Conservation (phyloP, 2,113 vertebrate genomes). For the Cavia aperea region DNA sequence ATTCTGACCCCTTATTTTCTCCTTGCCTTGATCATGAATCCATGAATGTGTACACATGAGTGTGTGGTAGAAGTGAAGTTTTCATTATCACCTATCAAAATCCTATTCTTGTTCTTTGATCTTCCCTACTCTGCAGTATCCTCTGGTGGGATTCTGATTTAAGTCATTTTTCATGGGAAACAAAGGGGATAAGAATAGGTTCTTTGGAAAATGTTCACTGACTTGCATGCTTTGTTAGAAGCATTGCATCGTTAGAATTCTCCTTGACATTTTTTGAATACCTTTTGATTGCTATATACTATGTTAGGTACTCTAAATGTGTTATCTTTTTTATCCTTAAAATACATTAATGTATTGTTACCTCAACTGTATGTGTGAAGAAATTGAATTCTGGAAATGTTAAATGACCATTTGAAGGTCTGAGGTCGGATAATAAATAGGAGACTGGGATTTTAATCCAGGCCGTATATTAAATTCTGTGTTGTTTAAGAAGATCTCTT, state of each 20-base stretch:
- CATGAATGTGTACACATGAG: neutral
- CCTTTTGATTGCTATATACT: neutral
- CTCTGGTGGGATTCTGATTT: neutral
- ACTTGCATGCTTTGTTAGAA: neutral
- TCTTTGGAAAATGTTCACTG: neutral
- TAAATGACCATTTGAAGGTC: neutral
- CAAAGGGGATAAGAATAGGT: neutral
- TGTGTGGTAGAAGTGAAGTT: neutral
- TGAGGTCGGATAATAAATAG: neutral
- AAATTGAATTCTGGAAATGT: conserved; percentile 31
- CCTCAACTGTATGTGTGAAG: conserved; percentile 14
- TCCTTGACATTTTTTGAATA: neutral
- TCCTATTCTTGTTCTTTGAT: neutral
- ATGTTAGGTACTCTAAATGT: neutral
- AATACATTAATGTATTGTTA: conserved; percentile 6
- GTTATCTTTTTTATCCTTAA: neutral
- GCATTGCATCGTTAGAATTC: neutral
- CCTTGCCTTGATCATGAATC: neutral
- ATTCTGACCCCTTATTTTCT: neutral
- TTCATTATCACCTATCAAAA: neutral
- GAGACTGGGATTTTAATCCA: neutral
- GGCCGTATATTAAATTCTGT: neutral
- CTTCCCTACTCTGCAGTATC: neutral
- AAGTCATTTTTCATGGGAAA: neutral
- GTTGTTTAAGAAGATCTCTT: conserved; percentile 24